phyloP scores from a whole-genome alignment of 2,113 vertebrate genomes.

The Catharus bicknelli region DNA sequence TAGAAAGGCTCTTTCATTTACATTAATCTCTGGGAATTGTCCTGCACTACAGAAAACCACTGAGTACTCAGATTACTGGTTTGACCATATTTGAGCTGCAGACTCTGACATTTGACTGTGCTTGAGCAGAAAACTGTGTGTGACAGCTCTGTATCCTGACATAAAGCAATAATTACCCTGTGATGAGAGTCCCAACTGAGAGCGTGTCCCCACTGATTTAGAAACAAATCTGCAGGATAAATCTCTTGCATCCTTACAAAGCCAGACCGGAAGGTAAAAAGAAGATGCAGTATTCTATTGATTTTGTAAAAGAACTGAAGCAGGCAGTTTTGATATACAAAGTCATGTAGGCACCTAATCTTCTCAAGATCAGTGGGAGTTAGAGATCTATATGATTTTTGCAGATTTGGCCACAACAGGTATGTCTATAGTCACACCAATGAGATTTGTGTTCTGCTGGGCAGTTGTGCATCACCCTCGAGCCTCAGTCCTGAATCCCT shows the following conservation, averaged over 20 bases:
- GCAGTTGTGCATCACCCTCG: background rate
- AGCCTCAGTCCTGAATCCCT: background rate
- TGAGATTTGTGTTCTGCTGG: background rate
- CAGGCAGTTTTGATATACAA: background rate
- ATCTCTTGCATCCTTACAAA: background rate
- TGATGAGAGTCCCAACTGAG: background rate
- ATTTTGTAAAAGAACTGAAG: background rate
- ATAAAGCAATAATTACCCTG: background rate
- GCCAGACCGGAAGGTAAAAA: background rate
- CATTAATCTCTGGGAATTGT: constrained; percentile 1
- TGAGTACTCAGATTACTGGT: background rate
- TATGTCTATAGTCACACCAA: background rate
- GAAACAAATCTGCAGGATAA: constrained; percentile 7
- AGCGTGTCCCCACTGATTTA: background rate
- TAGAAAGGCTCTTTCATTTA: background rate
- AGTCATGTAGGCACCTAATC: background rate
- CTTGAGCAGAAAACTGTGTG: background rate
- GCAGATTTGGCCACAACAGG: background rate
- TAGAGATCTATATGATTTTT: background rate
- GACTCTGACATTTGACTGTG: background rate
- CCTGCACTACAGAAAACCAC: background rate
- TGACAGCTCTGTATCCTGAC: background rate
- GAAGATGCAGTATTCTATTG: background rate
- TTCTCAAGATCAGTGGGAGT: background rate
- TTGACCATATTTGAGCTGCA: background rate